A percentile compares a stretch with the other conserved stretches of the same genome.
These are phyloP conservation scores for Cordylochernes scorpioides DNA, from an alignment of 2,888 invertebrate genomes.

Conservation along the genomic window DNA sequence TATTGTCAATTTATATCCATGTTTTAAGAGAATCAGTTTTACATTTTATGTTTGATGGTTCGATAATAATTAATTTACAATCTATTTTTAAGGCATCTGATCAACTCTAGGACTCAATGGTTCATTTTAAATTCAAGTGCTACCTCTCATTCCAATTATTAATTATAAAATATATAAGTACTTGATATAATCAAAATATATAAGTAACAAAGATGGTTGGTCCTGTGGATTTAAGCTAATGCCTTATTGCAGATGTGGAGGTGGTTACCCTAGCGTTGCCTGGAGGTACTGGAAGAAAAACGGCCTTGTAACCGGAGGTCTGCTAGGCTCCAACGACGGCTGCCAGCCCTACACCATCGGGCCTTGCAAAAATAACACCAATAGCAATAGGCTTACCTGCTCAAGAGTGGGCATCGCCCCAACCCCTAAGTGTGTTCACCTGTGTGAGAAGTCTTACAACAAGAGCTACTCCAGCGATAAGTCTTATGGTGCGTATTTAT, in stretches of 20 bases:
- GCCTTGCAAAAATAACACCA: conserved; percentile 70
- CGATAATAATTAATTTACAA: too few relatives aligned
- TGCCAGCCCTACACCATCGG: conserved; percentile 60
- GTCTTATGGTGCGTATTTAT: conserved; percentile 36
- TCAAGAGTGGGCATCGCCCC: conserved; percentile 34
- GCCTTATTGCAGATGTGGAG: conserved; percentile 52
- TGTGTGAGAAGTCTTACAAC: conserved; percentile 39
- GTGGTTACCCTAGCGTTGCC: conserved; percentile 52
- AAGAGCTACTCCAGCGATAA: conserved; percentile 42
- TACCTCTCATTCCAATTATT: too few relatives aligned
- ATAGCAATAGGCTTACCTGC: conserved; percentile 45
- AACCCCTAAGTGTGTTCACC: conserved; percentile 49
- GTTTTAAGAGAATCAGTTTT: too few relatives aligned
- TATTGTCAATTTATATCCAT: too few relatives aligned
- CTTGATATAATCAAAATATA: too few relatives aligned
- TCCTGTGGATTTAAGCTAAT: too few relatives aligned
- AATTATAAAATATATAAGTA: too few relatives aligned
- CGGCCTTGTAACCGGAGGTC: conserved; percentile 66
- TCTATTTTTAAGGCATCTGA: too few relatives aligned
- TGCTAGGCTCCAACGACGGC: conserved; percentile 43
- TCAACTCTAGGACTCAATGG: too few relatives aligned
- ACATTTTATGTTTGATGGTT: too few relatives aligned
- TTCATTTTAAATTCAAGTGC: too few relatives aligned
- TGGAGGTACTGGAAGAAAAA: conserved; percentile 61
- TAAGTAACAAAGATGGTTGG: too few relatives aligned